Conservation (phyloP, 2,797 vertebrate species). For the Acanthurus tractus region DNA sequence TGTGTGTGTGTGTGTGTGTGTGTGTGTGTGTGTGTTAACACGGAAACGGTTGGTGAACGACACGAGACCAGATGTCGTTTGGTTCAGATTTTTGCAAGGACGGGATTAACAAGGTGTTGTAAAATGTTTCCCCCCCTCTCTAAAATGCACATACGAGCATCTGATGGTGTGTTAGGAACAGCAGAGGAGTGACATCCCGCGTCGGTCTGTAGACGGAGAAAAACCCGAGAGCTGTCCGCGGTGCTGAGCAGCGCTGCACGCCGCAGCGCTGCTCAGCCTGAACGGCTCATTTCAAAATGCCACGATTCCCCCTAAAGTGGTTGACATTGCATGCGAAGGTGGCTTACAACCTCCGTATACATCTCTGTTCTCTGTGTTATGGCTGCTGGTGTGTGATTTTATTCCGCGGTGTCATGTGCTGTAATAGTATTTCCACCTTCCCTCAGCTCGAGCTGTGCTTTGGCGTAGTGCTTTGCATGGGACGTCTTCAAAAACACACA, state of each 20-base stretch:
- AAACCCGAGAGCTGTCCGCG: constrained; percentile 60
- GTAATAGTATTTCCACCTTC: constrained; percentile 63
- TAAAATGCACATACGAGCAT: background rate
- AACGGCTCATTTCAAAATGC: background rate
- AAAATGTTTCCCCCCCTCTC: background rate
- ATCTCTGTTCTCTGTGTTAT: background rate
- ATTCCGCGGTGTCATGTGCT: constrained; percentile 58
- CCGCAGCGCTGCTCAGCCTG: background rate
- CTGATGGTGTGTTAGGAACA: background rate
- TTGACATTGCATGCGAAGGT: constrained; percentile 43
- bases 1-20: too few species aligned
- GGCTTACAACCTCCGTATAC: constrained; percentile 7
- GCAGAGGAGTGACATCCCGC: constrained; percentile 8
- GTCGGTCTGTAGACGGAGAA: background rate
- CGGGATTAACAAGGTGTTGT: constrained; percentile 5
- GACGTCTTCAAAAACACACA: background rate
- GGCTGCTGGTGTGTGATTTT: constrained; percentile 22
- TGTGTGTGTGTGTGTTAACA: constrained; percentile 10
- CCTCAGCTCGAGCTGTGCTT: constrained; percentile 30
- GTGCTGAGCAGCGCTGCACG: constrained; percentile 62
- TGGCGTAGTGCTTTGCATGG: constrained; percentile 35
- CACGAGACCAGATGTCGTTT: background rate
- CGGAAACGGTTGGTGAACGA: constrained; percentile 38
- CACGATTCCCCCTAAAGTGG: constrained; percentile 7
- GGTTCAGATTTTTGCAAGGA: background rate